Base-by-base conservation (phyloP, 1,140 invertebrate species). In the Campoletis sonorensis region DNA sequence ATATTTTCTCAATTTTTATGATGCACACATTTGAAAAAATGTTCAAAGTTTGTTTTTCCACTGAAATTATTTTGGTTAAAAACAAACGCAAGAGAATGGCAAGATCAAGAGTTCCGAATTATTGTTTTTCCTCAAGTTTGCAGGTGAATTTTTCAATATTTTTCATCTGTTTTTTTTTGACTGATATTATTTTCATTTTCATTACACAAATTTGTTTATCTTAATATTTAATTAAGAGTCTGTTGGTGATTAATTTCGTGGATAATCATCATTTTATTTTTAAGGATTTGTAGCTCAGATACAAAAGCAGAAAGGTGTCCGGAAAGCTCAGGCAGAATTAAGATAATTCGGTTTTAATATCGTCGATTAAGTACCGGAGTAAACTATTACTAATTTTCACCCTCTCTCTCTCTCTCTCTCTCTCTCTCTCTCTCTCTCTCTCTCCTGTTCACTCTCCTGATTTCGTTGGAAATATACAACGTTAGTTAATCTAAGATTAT, bases 321-420 rank as follows among this genome's bases (percentile, higher is more conserved):
- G n/a, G 16, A 54, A 18, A 54, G 51, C 51, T 54, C n/a, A 1
- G 51, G 2, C 51, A 54, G 51, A 8, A 54, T 87, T 88, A 85
- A 88, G 84, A 86, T 79, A 77, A 83, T 72, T 77, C 30, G 30
- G 81, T 79, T 84, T 88, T 88, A 87, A 86, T 86, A 84, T 83
- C 81, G 77, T 78, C 76, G 84, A 73, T 84, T 87, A 87, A 83
- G 81, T 81, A 81, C 82, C 83, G 84, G 26, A 84, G 86, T 83
- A 87, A 86, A 88, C 86, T 86, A 87, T 88, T 80, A 79, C 84
- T 86, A 88, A 88, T 88, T 85, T 86, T 75, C 75, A 49, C 54
- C 73, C 54, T 26, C 61, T 26, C 61, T 64, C 23, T 26, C 23
- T 26, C 13, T 64, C 23, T 21, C 61, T 23, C 58, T 61, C 21